Evolutionary conservation across 2,797 vertebrate species (phyloP).

Genomic region (Echiichthys vipera): DNA sequence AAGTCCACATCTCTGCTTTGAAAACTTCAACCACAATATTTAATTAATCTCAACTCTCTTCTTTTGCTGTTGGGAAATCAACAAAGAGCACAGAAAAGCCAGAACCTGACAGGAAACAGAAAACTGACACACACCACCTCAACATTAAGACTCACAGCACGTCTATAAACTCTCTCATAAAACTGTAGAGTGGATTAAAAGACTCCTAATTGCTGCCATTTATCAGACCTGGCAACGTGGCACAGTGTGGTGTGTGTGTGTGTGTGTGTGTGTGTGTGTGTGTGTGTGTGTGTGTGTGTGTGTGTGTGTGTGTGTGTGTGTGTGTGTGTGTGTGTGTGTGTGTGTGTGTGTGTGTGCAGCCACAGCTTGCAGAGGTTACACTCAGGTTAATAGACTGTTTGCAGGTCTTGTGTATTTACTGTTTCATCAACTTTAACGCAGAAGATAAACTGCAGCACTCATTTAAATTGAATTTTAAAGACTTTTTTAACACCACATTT

Average conservation of each 20-base stretch:
- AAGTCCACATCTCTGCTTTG: no score
- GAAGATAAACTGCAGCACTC: not conserved
- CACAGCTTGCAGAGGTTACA: slow-evolving; percentile 31
- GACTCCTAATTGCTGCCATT: slow-evolving; percentile 47
- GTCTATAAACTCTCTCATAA: slow-evolving; percentile 54
- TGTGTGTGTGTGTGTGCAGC: slow-evolving; percentile 12
- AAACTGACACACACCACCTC: not conserved
- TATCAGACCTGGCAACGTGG: slow-evolving; percentile 36
- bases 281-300: not conserved
- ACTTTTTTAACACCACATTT: not conserved
- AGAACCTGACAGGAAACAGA: not conserved
- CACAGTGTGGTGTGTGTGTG: no score
- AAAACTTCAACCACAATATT: no score
- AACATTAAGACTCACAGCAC: slow-evolving; percentile 33
- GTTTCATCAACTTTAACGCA: slow-evolving; percentile 11
- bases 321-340: slow-evolving; percentile 10
- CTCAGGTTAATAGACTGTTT: slow-evolving; percentile 47
- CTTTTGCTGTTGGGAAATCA: not conserved
- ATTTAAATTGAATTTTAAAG: not conserved
- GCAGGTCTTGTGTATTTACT: slow-evolving; percentile 2
- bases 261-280: no score
- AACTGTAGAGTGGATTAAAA: slow-evolving; percentile 50
- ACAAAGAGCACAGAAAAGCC: not conserved
- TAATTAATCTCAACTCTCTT: not conserved
- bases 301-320: slow-evolving; percentile 6